Percentiles rank a stretch among this genome's conserved stretches.
These are phyloP conservation scores for Hartigia nigra DNA, from an alignment of 2,888 invertebrate species.

Conservation along the genomic window DNA sequence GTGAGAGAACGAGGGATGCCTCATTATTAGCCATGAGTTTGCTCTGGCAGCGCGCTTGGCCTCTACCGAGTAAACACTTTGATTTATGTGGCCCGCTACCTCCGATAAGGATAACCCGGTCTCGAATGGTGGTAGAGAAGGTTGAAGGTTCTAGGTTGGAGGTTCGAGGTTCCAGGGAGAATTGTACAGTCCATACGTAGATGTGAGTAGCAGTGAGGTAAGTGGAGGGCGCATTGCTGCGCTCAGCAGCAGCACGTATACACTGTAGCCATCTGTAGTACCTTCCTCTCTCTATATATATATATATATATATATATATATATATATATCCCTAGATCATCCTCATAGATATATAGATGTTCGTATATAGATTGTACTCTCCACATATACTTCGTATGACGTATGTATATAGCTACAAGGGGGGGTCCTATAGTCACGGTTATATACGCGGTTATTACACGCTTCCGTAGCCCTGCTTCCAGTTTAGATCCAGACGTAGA, in stretches of 20 bases:
- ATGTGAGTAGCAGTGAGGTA: background rate
- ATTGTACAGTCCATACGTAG: background rate
- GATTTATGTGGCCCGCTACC: constrained; percentile 57
- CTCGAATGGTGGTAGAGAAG: constrained; percentile 21
- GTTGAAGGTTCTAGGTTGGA: constrained; percentile 8
- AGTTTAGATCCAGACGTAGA: background rate
- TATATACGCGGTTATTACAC: constrained; percentile 54
- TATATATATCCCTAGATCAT: background rate
- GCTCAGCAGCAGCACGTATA: constrained; percentile 37
- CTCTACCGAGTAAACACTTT: constrained; percentile 56
- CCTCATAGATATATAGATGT: constrained; percentile 9
- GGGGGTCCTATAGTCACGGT: constrained; percentile 18
- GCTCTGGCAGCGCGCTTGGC: constrained; percentile 27
- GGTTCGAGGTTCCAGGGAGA: constrained; percentile 14
- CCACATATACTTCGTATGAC: constrained; percentile 13
- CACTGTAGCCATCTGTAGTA: constrained; percentile 12
- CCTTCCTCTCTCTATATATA: constrained; percentile 13
- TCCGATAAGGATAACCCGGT: constrained; percentile 56
- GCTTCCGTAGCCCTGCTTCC: constrained; percentile 42
- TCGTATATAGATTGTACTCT: background rate
- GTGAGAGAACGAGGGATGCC: constrained; percentile 11
- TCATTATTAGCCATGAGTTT: constrained; percentile 57
- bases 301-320: constrained; percentile 9
- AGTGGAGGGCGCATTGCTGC: constrained; percentile 35
- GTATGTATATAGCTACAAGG: constrained; percentile 5